A percentile compares a stretch with the other conserved stretches of the same genome.
Conservation (phyloP, 2,888 invertebrate genomes). For the Galerucella pusilla region DNA sequence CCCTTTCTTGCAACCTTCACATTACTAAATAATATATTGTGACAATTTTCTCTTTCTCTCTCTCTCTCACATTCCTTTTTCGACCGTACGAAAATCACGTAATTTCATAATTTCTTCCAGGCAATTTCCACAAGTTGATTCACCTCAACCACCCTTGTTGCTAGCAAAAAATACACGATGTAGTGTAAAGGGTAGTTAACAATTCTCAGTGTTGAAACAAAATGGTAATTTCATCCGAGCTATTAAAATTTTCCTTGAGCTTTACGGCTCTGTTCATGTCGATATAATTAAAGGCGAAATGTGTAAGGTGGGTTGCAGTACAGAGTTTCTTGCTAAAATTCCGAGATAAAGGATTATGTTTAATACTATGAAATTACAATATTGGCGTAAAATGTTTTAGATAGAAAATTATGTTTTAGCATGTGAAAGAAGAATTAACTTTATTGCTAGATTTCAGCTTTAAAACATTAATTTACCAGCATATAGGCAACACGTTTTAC, state of each 20-base stretch:
- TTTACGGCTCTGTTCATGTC: constrained; percentile 1
- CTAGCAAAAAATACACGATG: not conserved
- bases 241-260: not conserved
- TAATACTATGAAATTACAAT: not conserved
- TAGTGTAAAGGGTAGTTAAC: not conserved
- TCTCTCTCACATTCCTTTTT: constrained; percentile 5
- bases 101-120: constrained; percentile 17
- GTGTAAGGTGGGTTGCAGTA: not conserved
- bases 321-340: not conserved
- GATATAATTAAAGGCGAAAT: constrained; percentile 7
- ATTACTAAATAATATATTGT: too few species aligned
- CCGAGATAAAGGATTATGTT: not conserved
- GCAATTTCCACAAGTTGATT: constrained; percentile 12
- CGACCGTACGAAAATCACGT: constrained; percentile 5
- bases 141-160: constrained; percentile 12
- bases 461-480: too few species aligned
- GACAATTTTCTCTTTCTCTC: not conserved
- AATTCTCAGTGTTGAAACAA: not conserved
- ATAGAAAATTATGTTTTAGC: too few species aligned
- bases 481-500: too few species aligned
- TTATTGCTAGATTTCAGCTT: too few species aligned
- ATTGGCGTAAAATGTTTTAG: not conserved
- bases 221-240: not conserved
- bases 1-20: too few species aligned
- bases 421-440: too few species aligned